Evolutionary conservation across 2,888 invertebrate species (phyloP).

Genomic region (Thymelicus lineola): DNA sequence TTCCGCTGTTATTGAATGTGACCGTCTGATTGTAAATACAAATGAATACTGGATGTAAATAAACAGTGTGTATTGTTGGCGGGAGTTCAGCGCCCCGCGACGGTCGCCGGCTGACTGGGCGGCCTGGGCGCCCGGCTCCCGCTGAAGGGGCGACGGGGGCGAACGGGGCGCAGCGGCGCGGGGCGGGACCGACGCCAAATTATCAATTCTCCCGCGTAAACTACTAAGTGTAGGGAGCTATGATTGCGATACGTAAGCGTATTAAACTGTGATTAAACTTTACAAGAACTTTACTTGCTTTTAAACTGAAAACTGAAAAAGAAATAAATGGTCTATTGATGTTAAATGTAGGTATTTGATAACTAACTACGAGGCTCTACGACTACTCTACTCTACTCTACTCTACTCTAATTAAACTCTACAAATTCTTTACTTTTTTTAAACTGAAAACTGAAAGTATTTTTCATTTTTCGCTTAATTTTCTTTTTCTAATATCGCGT

Average conservation of each 20-base stretch:
- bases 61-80: conserved; percentile 65
- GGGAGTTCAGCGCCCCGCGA: conserved; percentile 64
- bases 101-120: conserved; percentile 71
- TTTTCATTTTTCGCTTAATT: too few relatives aligned
- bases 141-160: conserved; percentile 44
- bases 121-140: conserved; percentile 33
- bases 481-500: too few relatives aligned
- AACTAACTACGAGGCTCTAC: too few relatives aligned
- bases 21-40: conserved; percentile 57
- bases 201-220: conserved; percentile 53
- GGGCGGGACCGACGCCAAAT: conserved; percentile 51
- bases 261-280: too few relatives aligned
- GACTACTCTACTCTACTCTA: too few relatives aligned
- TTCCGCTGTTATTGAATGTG: conserved; percentile 63
- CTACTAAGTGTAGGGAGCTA: conserved; percentile 42
- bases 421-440: too few relatives aligned
- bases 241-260: conserved; percentile 14
- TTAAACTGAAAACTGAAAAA: too few relatives aligned
- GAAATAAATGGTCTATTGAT: too few relatives aligned
- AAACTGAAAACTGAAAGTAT: too few relatives aligned
- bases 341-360: too few relatives aligned
- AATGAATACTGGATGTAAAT: conserved; percentile 48
- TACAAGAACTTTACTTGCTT: too few relatives aligned
- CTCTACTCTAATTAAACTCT: too few relatives aligned
- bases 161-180: conserved; percentile 52